phyloP scores from a whole-genome alignment of 1,140 invertebrate genomes.

The Hylyphantes graminicola region DNA sequence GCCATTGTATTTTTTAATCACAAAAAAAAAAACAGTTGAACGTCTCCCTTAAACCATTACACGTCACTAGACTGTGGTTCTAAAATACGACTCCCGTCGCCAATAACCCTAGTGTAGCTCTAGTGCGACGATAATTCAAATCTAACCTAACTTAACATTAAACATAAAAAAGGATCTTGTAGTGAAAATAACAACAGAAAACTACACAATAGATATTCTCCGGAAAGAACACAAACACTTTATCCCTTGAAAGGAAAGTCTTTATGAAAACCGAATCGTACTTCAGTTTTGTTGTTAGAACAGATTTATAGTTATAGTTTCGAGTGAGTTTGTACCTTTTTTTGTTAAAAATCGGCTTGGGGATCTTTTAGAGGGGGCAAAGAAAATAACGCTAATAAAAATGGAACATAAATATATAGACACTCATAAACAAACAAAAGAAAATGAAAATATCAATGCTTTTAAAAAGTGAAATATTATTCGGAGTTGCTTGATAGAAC shows the following conservation, averaged over 20 bases:
- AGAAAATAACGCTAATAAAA: constrained; percentile 22
- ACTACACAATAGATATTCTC: too few species aligned
- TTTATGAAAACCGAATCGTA: not conserved
- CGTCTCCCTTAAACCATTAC: too few species aligned
- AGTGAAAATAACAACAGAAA: too few species aligned
- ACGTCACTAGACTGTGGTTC: too few species aligned
- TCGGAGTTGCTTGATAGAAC: constrained; percentile 3
- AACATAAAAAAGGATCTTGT: too few species aligned
- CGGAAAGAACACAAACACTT: too few species aligned
- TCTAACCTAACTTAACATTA: too few species aligned
- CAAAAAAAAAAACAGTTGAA: too few species aligned
- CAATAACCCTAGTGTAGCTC: too few species aligned
- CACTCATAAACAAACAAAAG: constrained; percentile 26
- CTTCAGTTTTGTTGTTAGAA: constrained; percentile 27
- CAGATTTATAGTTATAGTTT: constrained; percentile 36
- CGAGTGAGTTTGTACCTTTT: not conserved
- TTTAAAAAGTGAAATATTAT: not conserved
- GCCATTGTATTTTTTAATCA: too few species aligned
- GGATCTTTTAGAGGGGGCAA: not conserved
- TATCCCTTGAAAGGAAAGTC: not conserved
- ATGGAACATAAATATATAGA: constrained; percentile 10
- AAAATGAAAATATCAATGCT: constrained; percentile 12
- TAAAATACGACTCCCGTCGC: too few species aligned
- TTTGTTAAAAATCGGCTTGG: not conserved
- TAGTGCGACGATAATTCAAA: too few species aligned